Evolutionary conservation across 2,888 invertebrate species (phyloP), one percentile per base, ranked within the genome.

Genomic region (Leptinotarsa rubiginosa): DNA sequence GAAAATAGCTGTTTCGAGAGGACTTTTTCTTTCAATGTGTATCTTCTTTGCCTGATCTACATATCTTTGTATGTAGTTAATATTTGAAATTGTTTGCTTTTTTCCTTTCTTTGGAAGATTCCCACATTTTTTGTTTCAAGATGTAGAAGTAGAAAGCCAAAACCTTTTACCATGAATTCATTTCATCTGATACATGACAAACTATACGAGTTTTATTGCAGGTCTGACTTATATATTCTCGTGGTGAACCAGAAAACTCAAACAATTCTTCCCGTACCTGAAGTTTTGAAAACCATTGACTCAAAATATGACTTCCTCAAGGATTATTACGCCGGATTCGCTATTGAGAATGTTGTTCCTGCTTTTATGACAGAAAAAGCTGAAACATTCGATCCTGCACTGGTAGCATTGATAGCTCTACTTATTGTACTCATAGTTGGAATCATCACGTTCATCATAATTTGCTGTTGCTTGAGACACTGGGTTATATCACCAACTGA

Each of bases 181-280:
- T 31, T 31, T 31, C 31, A 31, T 31, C 1, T 31, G 31, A 31
- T 41, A 41, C 10, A 41, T 10, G 10, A 41, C 10, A 41, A 41
- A 41, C 41, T 41, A 5, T 41, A 31, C 7, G 31, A 31, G 5
- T 31, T 2, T 41, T 41, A 5, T 41, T 85, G 56, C 81, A 94
- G 95, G 95, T 95, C 95, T 81, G 96, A 96, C 85, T 92, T 96
- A 87, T 95, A 95, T 84, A 91, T 96, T 75, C 93, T 96, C 84
- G 95, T 95, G 0, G 94, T 96, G 0, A 94, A 96, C 84, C 91
- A 92, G 0, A 88, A 89, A 76, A 92, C 92, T 0, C 93, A 93
- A 84, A 93, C 92, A 69, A 95, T 96, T 69, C 89, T 94, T 1
- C 92, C 94, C 0, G 95, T 96, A 15, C 93, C 94, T 74, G 92